Evolutionary conservation across 2,797 vertebrate genomes (phyloP).

Genomic region (Oreochromis grahami): DNA sequence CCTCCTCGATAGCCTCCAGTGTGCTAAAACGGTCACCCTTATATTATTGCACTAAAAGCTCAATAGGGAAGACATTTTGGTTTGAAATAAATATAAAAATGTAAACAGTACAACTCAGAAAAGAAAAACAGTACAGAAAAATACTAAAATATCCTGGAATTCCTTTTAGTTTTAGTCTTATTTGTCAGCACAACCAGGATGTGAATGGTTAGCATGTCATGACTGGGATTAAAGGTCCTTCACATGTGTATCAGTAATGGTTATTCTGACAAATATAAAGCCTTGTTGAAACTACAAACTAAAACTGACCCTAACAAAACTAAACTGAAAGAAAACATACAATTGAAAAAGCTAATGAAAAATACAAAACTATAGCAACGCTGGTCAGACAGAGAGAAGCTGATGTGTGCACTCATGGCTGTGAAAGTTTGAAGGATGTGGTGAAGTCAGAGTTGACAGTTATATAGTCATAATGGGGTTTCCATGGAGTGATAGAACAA

Average conservation of each 20-base stretch:
- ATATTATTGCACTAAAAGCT: background rate
- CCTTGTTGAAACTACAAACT: background rate
- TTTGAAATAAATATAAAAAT: background rate
- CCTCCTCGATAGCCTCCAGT: background rate
- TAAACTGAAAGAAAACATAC: background rate
- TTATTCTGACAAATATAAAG: background rate
- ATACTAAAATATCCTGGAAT: background rate
- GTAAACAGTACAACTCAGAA: background rate
- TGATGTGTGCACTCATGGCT: background rate
- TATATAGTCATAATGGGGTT: background rate
- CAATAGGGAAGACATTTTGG: background rate
- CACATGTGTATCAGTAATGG: background rate
- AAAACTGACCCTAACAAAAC: background rate
- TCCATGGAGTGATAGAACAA: background rate
- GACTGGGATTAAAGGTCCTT: background rate
- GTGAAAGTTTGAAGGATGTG: background rate
- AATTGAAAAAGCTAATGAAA: background rate
- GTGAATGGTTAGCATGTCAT: background rate
- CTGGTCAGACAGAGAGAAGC: background rate
- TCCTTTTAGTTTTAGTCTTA: background rate
- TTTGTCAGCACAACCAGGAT: background rate
- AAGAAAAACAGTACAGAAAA: background rate
- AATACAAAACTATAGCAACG: background rate
- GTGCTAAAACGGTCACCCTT: background rate
- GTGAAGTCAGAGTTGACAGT: background rate